Evolutionary conservation across 2,888 invertebrate species (phyloP).

Genomic region (Leptopilina myrica): DNA sequence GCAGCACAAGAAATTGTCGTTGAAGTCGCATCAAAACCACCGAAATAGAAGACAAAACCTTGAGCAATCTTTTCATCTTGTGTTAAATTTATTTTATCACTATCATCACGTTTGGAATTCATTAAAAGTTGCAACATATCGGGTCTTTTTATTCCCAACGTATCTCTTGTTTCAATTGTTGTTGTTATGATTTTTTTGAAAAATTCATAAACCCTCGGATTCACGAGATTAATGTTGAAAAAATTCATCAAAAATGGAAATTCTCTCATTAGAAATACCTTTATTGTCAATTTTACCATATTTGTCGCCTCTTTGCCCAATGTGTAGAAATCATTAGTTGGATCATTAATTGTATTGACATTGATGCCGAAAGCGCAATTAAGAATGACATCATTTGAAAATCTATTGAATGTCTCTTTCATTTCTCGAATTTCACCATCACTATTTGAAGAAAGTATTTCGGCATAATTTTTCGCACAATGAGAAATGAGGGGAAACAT

Average conservation of each 20-base stretch:
- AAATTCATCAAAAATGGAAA: constrained; percentile 44
- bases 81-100: constrained; percentile 36
- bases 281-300: constrained; percentile 36
- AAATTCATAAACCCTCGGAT: constrained; percentile 43
- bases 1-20: constrained; percentile 56
- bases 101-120: constrained; percentile 68
- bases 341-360: constrained; percentile 62
- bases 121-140: constrained; percentile 80
- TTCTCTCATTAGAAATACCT: constrained; percentile 44
- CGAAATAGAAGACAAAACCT: constrained; percentile 70
- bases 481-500: constrained; percentile 41
- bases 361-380: constrained; percentile 73
- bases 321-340: constrained; percentile 63
- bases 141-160: constrained; percentile 71
- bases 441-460: constrained; percentile 41
- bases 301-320: constrained; percentile 57
- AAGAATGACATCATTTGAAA: constrained; percentile 75
- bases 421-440: constrained; percentile 42
- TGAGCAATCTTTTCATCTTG: constrained; percentile 76
- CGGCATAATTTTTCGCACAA: constrained; percentile 55
- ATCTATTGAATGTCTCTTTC: constrained; percentile 64
- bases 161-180: constrained; percentile 52
- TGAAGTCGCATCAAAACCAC: constrained; percentile 66
- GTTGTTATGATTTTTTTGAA: constrained; percentile 51
- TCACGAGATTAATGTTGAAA: constrained; percentile 45